Evolutionary conservation across 37 sponge, comb jelly and placozoan genomes (phyloP).

Genomic region (Geodia barretti): DNA sequence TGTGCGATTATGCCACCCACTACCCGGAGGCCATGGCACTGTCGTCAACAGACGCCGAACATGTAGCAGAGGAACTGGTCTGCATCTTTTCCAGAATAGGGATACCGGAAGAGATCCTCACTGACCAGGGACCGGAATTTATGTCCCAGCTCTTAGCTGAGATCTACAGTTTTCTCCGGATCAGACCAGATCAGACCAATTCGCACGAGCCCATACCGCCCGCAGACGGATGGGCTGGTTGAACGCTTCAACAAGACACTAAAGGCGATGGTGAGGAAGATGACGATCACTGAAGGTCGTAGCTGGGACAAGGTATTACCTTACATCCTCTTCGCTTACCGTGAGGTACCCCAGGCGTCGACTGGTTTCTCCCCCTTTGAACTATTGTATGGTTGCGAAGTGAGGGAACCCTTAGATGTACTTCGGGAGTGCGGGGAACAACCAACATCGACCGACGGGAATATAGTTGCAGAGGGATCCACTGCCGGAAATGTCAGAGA

Average conservation of each 20-base stretch:
- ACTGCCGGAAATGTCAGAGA: too few relatives aligned
- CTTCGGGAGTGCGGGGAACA: too few relatives aligned
- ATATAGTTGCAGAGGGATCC: too few relatives aligned
- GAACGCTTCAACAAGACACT: slow-evolving; percentile 18
- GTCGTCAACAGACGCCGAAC: slow-evolving; percentile 13
- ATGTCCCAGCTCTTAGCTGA: too few relatives aligned
- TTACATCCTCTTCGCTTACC: slow-evolving; percentile 21
- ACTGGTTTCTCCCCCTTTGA: slow-evolving; percentile 23
- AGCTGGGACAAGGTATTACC: slow-evolving; percentile 39
- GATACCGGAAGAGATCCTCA: too few relatives aligned
- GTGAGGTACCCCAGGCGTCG: slow-evolving; percentile 12
- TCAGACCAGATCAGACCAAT: neutral
- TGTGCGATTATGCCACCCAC: slow-evolving; percentile 39
- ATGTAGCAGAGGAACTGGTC: slow-evolving; percentile 38
- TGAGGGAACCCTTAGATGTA: too few relatives aligned
- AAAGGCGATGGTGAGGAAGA: slow-evolving; percentile 17
- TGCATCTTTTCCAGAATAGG: too few relatives aligned
- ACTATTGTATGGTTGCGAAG: too few relatives aligned
- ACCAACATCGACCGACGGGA: too few relatives aligned
- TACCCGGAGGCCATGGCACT: slow-evolving; percentile 47
- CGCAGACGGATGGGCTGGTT: slow-evolving; percentile 19
- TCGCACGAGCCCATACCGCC: slow-evolving; percentile 11
- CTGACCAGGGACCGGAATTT: too few relatives aligned
- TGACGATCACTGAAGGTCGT: neutral
- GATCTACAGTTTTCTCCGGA: too few relatives aligned